phyloP scores from a whole-genome alignment of 2,888 invertebrate species.

The Cheilosia vulpina region DNA sequence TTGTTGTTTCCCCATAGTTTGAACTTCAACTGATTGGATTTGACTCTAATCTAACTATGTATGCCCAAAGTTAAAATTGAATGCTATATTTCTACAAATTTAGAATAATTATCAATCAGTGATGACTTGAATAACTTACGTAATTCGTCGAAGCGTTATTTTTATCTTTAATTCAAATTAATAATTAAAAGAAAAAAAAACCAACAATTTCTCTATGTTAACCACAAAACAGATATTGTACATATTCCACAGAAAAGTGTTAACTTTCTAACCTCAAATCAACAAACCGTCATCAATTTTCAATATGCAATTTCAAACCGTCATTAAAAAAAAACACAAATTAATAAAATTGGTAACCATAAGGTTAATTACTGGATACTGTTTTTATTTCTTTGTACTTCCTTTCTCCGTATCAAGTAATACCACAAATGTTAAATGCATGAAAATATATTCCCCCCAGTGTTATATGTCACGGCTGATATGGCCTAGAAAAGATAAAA shows the following conservation, averaged over 20 bases:
- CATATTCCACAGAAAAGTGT: slow-evolving; percentile 48
- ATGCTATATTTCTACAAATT: too few relatives aligned
- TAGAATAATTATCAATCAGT: not conserved
- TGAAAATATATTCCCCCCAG: slow-evolving; percentile 11
- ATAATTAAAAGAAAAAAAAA: not conserved
- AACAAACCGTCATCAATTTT: slow-evolving; percentile 47
- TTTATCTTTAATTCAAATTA: not conserved
- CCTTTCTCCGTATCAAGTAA: slow-evolving; percentile 18
- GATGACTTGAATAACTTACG: too few relatives aligned
- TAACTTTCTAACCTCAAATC: slow-evolving; percentile 69
- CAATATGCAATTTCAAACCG: slow-evolving; percentile 35
- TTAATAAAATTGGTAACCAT: slow-evolving; percentile 24
- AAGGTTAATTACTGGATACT: slow-evolving; percentile 54
- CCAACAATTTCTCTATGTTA: slow-evolving; percentile 28
- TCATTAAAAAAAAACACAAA: slow-evolving; percentile 1
- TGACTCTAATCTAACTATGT: too few relatives aligned
- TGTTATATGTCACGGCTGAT: slow-evolving; percentile 39
- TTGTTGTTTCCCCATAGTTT: too few relatives aligned
- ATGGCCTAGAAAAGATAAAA: slow-evolving; percentile 30
- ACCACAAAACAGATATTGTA: slow-evolving; percentile 36
- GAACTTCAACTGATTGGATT: too few relatives aligned
- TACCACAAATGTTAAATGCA: slow-evolving; percentile 10
- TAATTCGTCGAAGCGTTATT: too few relatives aligned
- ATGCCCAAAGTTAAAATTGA: too few relatives aligned
- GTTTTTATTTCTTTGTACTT: slow-evolving; percentile 6